A percentile compares a stretch with the other conserved stretches of the same genome.
These are phyloP conservation scores for Neoaliturus tenellus DNA, from an alignment of 2,888 invertebrate genomes.

Conservation along the genomic window DNA sequence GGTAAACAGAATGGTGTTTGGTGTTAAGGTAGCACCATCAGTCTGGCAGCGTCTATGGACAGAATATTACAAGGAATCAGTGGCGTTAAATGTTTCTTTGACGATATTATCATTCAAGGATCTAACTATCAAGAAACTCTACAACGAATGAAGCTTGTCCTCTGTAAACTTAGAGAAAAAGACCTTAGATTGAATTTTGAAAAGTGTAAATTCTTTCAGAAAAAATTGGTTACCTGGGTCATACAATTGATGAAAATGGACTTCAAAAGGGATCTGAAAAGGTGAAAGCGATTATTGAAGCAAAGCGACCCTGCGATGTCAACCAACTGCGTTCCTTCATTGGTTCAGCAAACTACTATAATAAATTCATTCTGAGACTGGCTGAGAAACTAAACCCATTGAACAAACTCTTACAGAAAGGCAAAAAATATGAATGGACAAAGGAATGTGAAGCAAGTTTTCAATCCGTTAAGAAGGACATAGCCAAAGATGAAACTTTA, in stretches of 20 bases:
- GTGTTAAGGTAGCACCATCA: conserved; percentile 30
- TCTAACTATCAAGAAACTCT: not conserved
- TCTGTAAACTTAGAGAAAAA: not conserved
- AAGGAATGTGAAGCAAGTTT: conserved; percentile 59
- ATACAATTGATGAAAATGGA: conserved; percentile 58
- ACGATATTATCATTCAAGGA: conserved; percentile 50
- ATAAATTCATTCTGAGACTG: conserved; percentile 68
- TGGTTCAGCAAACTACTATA: conserved; percentile 68
- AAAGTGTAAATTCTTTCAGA: conserved; percentile 56
- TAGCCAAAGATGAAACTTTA: conserved; percentile 61
- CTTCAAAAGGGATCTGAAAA: conserved; percentile 45
- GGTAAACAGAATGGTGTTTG: conserved; percentile 57
- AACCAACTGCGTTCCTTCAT: conserved; percentile 67
- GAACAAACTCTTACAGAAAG: conserved; percentile 65
- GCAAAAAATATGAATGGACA: conserved; percentile 58
- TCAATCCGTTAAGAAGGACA: conserved; percentile 64
- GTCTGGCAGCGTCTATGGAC: conserved; percentile 63
- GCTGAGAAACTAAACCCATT: conserved; percentile 67
- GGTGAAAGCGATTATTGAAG: conserved; percentile 57
- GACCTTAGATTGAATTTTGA: not conserved
- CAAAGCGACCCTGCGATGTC: conserved; percentile 64
- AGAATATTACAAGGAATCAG: conserved; percentile 68
- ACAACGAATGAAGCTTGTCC: not conserved
- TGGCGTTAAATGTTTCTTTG: conserved; percentile 60
- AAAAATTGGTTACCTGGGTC: conserved; percentile 62